These are phyloP conservation scores for Hyposoter didymator DNA, from an alignment of 2,888 invertebrate genomes.

Conservation along the genomic window DNA sequence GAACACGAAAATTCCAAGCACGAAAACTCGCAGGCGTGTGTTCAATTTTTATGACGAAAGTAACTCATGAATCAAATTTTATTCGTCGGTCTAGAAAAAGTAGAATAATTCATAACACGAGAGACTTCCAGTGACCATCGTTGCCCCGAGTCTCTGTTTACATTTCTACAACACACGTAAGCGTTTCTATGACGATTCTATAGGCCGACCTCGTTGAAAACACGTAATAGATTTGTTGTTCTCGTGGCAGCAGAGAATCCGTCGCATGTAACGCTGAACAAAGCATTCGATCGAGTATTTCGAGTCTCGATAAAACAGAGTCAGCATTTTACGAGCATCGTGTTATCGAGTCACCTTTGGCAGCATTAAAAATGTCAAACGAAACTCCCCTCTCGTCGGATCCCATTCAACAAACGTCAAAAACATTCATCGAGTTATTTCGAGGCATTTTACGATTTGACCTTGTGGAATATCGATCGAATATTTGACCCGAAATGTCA, in stretches of 20 bases:
- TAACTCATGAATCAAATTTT: not conserved
- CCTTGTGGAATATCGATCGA: not conserved
- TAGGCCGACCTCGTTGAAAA: constrained; percentile 51
- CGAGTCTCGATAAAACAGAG: not conserved
- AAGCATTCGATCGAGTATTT: not conserved
- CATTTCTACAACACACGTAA: not conserved
- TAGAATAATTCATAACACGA: not conserved
- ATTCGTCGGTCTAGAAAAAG: not conserved
- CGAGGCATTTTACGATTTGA: not conserved
- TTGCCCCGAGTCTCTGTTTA: not conserved
- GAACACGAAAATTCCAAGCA: not conserved
- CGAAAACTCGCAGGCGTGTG: not conserved
- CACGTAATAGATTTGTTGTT: constrained; percentile 46
- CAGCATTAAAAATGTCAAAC: constrained; percentile 8
- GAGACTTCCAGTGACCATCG: not conserved
- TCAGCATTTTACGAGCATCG: not conserved
- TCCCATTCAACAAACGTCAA: not conserved
- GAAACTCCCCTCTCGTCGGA: not conserved
- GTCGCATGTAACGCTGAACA: not conserved
- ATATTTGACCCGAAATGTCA: not conserved
- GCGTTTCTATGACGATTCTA: constrained; percentile 18
- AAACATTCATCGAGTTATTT: not conserved
- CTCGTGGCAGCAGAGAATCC: constrained; percentile 21
- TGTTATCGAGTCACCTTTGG: constrained; percentile 17
- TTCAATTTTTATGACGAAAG: not conserved